Evolutionary conservation across 2,797 vertebrate genomes (phyloP).

Genomic region (Myiotriccus ornatus): DNA sequence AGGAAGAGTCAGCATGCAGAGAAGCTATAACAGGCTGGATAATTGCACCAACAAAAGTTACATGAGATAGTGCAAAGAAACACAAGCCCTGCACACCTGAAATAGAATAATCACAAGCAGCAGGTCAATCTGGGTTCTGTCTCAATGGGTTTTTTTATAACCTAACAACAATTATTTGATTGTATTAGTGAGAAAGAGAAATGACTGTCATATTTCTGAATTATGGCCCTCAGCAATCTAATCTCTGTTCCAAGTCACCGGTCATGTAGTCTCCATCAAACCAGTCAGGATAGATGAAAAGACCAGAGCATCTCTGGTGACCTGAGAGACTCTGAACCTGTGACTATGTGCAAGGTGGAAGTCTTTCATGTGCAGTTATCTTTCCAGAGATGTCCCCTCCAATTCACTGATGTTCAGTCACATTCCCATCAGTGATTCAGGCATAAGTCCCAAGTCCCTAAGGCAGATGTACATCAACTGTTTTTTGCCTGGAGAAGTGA

Average conservation of each 20-base stretch:
- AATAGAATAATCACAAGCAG: background rate
- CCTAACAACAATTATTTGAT: background rate
- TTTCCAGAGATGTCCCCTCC: constrained; percentile 7
- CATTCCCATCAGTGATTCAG: constrained; percentile 16
- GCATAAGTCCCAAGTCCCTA: constrained; percentile 23
- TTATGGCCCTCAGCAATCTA: background rate
- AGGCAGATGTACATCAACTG: constrained; percentile 61
- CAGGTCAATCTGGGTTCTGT: background rate
- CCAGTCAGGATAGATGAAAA: background rate
- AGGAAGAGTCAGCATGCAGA: background rate
- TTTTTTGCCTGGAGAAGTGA: constrained; percentile 43
- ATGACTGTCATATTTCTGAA: background rate
- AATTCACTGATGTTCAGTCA: constrained; percentile 14
- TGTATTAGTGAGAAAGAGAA: background rate
- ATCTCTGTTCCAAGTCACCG: background rate
- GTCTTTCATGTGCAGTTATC: background rate
- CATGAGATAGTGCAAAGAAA: background rate
- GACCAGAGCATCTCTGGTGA: background rate
- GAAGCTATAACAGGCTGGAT: background rate
- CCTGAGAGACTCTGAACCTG: background rate
- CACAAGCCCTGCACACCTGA: background rate
- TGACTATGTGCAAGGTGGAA: background rate
- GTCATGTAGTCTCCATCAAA: background rate
- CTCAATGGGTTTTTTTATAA: background rate
- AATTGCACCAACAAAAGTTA: background rate